phyloP scores from a whole-genome alignment of 2,797 vertebrate species.

The Xenops minutus region DNA sequence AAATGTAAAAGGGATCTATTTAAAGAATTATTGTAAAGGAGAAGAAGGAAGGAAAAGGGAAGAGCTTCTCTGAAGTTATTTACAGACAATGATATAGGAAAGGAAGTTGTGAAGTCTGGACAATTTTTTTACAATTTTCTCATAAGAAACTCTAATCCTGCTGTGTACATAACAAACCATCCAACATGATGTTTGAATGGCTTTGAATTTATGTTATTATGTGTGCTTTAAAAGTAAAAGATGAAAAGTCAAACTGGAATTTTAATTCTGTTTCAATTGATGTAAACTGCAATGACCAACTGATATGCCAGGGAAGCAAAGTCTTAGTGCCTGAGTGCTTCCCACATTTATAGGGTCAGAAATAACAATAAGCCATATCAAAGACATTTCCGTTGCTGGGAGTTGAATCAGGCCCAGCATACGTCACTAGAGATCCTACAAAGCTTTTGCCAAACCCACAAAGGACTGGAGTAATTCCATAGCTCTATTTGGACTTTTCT shows the following conservation, averaged over 20 bases:
- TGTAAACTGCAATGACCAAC: neutral
- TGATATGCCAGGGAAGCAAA: neutral
- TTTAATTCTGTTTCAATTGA: constrained; percentile 19
- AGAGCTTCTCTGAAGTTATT: neutral
- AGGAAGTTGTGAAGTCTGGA: neutral
- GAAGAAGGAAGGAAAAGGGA: neutral
- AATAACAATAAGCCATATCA: constrained; percentile 37
- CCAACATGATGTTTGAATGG: neutral
- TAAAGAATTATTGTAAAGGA: neutral
- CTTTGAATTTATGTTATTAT: neutral
- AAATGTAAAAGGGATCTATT: neutral
- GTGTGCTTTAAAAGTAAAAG: neutral
- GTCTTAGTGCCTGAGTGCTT: neutral
- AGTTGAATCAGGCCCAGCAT: constrained; percentile 18
- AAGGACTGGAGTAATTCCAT: constrained; percentile 25
- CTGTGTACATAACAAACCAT: neutral
- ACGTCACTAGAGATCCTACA: constrained; percentile 31
- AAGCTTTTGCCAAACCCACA: constrained; percentile 45
- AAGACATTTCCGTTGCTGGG: constrained; percentile 33
- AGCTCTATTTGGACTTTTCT: constrained; percentile 33
- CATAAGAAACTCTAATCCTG: neutral
- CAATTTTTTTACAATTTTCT: neutral
- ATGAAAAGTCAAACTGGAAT: neutral
- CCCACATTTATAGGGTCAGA: constrained; percentile 36
- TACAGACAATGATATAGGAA: neutral